Base-by-base conservation (phyloP, 2,113 vertebrate species). In the Abramis brama region DNA sequence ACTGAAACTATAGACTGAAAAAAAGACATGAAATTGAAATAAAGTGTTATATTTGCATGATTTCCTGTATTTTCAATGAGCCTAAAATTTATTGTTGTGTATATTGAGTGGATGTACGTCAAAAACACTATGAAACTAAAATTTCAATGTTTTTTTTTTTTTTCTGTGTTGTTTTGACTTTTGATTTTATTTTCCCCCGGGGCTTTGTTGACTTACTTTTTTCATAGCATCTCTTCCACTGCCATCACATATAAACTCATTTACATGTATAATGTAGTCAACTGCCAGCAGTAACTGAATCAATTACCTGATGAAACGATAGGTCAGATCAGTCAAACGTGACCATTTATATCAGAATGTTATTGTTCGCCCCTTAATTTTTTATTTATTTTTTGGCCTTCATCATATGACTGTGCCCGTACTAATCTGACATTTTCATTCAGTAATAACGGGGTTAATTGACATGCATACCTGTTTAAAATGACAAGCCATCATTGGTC, bases 11-110 rank as follows among this genome's bases (percentile, higher is more conserved):
- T 92, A 93, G 87, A 93, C 87, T 45, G 45, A 33, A 92, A 90
- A 86, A 91, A 89, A 89, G 90, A 92, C 84, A 88, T 87, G 88
- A 91, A 93, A 91, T 89, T 87, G 91, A 95, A 94, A 93, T 92
- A 95, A 90, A 95, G 94, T 95, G 94, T 95, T 95, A 95, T 95
- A 95, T 94, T 94, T 95, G 95, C 95, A 95, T 95, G 95, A 95
- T 89, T 93, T 92, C 91, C 91, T 93, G 95, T 94, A 94, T 94
- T 95, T 94, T 94, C 93, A 92, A 93, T 71, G 62, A 91, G 87
- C 89, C 45, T 82, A 92, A 89, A 93, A 87, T 94, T 88, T 92
- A 90, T 92, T 81, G 87, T 91, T 92, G 91, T 94, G 91, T 94
- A 91, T 85, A 88, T 82, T 91, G 88, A 93, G 89, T 94, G 91